phyloP scores from a whole-genome alignment of 2,888 invertebrate genomes.

The Lasioglossum calceatum region DNA sequence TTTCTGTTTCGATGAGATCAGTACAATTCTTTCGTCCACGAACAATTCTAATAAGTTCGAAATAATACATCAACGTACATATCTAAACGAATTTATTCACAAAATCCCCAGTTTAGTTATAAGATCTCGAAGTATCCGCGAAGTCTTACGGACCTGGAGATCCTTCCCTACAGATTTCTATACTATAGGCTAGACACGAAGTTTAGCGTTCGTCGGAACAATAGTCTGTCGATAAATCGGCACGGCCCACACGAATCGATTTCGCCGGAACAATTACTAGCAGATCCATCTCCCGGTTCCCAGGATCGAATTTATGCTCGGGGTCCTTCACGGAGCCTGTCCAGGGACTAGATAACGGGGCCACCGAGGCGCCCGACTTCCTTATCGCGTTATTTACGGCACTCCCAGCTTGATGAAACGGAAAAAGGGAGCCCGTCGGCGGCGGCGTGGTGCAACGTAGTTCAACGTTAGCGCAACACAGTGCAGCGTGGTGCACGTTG shows the following conservation, averaged over 20 bases:
- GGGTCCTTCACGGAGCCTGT: conserved; percentile 2
- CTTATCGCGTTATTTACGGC: conserved; percentile 78
- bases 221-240: conserved; percentile 39
- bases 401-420: conserved; percentile 36
- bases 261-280: conserved; percentile 53
- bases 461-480: not conserved
- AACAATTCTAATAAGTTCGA: too few relatives aligned
- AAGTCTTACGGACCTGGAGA: not conserved
- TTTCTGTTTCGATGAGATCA: not conserved
- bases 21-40: too few relatives aligned
- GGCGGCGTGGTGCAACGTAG: not conserved
- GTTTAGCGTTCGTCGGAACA: conserved; percentile 15
- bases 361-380: conserved; percentile 64
- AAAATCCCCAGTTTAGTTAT: not conserved
- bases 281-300: conserved; percentile 43
- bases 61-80: too few relatives aligned
- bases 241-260: conserved; percentile 26
- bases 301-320: conserved; percentile 47
- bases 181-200: not conserved
- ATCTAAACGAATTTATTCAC: not conserved
- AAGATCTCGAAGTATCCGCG: not conserved
- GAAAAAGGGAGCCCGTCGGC: conserved; percentile 1
- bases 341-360: conserved; percentile 47
- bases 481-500: conserved; percentile 15
- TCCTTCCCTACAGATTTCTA: not conserved